Percentiles rank a stretch among this genome's conserved stretches.
Conservation (phyloP, 2,888 invertebrate genomes). For the Brachyptera putata region DNA sequence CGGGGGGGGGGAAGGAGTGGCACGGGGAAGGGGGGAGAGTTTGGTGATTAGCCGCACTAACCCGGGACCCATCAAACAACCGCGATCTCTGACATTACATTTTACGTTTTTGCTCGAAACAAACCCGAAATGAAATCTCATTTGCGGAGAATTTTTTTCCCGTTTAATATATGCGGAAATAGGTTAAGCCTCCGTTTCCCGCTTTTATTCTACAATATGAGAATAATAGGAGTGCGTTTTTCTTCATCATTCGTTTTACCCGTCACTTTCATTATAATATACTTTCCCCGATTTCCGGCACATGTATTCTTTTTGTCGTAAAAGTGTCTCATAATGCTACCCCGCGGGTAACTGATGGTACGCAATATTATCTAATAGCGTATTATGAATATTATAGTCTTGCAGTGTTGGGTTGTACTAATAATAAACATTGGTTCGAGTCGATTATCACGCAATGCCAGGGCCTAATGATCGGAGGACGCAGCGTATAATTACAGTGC, state of each 20-base stretch:
- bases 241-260: not conserved
- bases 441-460: too few relatives aligned
- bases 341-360: not conserved
- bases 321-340: not conserved
- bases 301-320: not conserved
- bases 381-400: too few relatives aligned
- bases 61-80: constrained; percentile 12
- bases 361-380: not conserved
- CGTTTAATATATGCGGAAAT: too few relatives aligned
- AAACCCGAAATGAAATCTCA: constrained; percentile 48
- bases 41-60: constrained; percentile 11
- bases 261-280: not conserved
- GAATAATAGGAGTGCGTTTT: not conserved
- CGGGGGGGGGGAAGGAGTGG: not conserved
- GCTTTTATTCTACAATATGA: not conserved
- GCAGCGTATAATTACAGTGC: too few relatives aligned
- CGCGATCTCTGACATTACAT: not conserved
- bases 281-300: not conserved
- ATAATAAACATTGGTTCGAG: too few relatives aligned
- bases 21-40: not conserved
- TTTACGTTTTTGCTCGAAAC: constrained; percentile 30
- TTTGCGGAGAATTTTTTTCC: not conserved
- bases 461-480: too few relatives aligned
- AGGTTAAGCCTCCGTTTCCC: not conserved
- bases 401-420: too few relatives aligned